Percentiles rank a stretch among this genome's conserved stretches.
phyloP scores from a whole-genome alignment of 2,888 invertebrate species.

The Tryphoninae sp. region DNA sequence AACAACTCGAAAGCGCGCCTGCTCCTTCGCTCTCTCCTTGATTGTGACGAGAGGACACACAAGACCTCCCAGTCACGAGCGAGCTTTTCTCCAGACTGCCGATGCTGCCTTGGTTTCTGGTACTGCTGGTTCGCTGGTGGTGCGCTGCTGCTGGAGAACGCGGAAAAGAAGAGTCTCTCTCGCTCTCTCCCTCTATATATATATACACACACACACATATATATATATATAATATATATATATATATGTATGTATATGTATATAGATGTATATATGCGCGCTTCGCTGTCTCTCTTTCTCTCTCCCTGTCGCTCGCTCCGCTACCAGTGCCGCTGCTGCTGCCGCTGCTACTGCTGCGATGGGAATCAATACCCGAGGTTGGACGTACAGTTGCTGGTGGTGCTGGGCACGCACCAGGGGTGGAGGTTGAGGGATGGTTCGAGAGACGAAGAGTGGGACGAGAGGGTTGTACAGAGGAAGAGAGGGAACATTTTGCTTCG shows the following conservation, averaged over 20 bases:
- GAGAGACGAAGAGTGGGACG: slow-evolving; percentile 80
- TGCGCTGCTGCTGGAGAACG: slow-evolving; percentile 72
- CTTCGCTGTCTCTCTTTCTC: slow-evolving; percentile 18
- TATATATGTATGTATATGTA: background rate
- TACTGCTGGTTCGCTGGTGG: slow-evolving; percentile 51
- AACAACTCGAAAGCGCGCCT: slow-evolving; percentile 60
- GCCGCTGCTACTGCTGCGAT: slow-evolving; percentile 70
- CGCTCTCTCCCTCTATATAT: slow-evolving; percentile 48
- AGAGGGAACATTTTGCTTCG: slow-evolving; percentile 71
- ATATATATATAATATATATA: slow-evolving; percentile 6
- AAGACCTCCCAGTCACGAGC: slow-evolving; percentile 73
- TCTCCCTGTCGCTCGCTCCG: slow-evolving; percentile 9
- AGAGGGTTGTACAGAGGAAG: slow-evolving; percentile 81
- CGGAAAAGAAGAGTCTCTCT: slow-evolving; percentile 71
- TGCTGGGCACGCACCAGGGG: slow-evolving; percentile 75
- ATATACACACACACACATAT: slow-evolving; percentile 2
- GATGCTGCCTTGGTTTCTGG: slow-evolving; percentile 51
- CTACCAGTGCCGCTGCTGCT: slow-evolving; percentile 65
- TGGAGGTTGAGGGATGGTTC: slow-evolving; percentile 78
- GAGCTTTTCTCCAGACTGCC: slow-evolving; percentile 77
- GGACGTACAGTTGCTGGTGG: slow-evolving; percentile 78
- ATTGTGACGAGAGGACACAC: slow-evolving; percentile 57
- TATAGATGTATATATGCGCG: slow-evolving; percentile 16
- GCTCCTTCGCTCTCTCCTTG: slow-evolving; percentile 55
- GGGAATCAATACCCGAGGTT: slow-evolving; percentile 78